Base-by-base conservation (phyloP, 2,113 vertebrate genomes). In the Falco punctatus region DNA sequence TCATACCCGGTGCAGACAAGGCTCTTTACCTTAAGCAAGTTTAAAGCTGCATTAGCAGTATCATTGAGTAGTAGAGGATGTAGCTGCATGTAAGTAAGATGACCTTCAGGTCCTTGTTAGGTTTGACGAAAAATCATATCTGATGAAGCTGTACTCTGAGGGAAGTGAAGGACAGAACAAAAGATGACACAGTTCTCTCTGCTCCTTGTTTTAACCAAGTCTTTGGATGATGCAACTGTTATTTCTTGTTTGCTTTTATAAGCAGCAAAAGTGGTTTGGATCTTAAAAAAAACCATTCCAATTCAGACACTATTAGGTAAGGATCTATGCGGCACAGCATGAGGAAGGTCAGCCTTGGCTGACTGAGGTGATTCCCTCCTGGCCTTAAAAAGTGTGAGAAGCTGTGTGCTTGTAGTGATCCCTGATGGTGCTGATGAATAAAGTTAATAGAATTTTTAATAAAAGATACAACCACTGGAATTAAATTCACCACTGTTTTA, bases 361-460 rank as follows among this genome's bases (percentile, higher is more conserved):
- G 58, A 61, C 57, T 5, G 9, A 88, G 40, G 6, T 20, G 42
- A 79, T 65, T 85, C 59, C 62, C 42, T 88, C 42, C 35, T 59
- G 66, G 15, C 61, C 42, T 59, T 77, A 55, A 65, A 83, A 90
- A 32, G 16, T 38, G 32, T 81, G 67, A 96, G 75, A 73, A 82
- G 12, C 46, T 69, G 35, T 73, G 28, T 5, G 28, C 49, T 92
- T 27, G 59, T 49, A 71, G 42, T 38, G 48, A 92, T 92, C 62
- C 71, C 38, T 40, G 42, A 66, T 73, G 46, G 49, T 66, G 30
- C 9, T 80, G 85, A 88, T 70, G 74, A 95, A 90, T 66, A 66
- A 88, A 95, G 66, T 77, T 88, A 92, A 93, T 24, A 88, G 71
- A 64, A 70, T 80, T 97, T 96, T 95, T 92, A 81, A 92, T 95